Percentiles rank a stretch among this genome's conserved stretches.
These are phyloP conservation scores for Eptatretus burgeri DNA, from an alignment of 2,113 vertebrate species.

Conservation along the genomic window DNA sequence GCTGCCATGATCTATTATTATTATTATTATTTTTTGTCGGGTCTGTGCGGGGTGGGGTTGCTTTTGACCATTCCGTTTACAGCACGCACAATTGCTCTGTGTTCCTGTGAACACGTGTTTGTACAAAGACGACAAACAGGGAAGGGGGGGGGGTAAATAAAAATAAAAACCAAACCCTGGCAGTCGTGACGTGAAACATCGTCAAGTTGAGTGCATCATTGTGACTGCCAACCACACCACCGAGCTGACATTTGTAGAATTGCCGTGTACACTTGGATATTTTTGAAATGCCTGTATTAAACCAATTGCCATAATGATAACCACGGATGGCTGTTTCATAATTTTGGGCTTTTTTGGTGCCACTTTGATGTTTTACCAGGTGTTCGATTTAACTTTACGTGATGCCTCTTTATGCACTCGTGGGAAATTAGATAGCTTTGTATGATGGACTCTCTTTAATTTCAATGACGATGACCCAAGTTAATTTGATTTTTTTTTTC, in stretches of 20 bases:
- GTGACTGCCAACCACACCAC: too few species aligned
- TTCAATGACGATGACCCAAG: slow-evolving; percentile 1
- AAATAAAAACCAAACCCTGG: too few species aligned
- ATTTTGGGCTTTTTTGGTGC: not conserved
- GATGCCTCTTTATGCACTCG: slow-evolving; percentile 5
- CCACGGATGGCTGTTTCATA: slow-evolving; percentile 3
- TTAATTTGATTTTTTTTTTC: not conserved
- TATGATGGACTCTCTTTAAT: slow-evolving; percentile 1
- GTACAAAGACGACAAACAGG: too few species aligned
- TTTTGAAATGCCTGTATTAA: slow-evolving; percentile 6
- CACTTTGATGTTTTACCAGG: slow-evolving; percentile 6
- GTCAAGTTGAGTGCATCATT: too few species aligned
- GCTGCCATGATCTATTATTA: too few species aligned
- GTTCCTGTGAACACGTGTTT: too few species aligned
- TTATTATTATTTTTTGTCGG: too few species aligned
- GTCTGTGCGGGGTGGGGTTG: too few species aligned
- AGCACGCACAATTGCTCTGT: too few species aligned
- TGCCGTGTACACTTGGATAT: slow-evolving; percentile 6
- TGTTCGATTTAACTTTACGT: slow-evolving; percentile 4
- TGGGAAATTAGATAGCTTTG: slow-evolving; percentile 3
- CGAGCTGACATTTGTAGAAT: not conserved
- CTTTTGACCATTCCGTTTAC: too few species aligned
- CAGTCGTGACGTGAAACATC: too few species aligned
- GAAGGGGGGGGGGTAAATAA: too few species aligned
- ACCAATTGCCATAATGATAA: slow-evolving; percentile 6